Evolutionary conservation across 2,888 invertebrate species (phyloP).

Genomic region (Machimus atricapillus): DNA sequence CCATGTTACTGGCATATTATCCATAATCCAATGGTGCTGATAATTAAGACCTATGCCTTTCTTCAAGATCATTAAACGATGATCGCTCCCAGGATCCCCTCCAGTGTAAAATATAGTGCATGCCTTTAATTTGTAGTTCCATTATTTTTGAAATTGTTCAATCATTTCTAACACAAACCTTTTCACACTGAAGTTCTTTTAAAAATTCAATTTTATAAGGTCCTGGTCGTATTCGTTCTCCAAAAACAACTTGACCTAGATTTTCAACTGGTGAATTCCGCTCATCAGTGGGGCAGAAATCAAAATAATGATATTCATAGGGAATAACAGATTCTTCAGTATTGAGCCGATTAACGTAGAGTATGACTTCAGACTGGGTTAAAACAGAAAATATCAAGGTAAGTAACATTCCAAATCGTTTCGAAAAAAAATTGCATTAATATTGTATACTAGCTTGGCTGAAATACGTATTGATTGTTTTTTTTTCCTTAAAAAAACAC

Average conservation of each 20-base stretch:
- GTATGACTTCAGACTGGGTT: conserved; percentile 79
- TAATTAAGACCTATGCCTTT: conserved; percentile 95
- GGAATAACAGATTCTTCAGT: conserved; percentile 98
- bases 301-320: conserved; percentile 97
- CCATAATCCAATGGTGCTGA: conserved; percentile 98
- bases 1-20: conserved; percentile 99
- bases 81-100: conserved; percentile 69
- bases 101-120: conserved; percentile 77
- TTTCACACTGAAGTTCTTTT: conserved; percentile 71
- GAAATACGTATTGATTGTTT: too few relatives aligned
- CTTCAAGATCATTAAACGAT: conserved; percentile 81
- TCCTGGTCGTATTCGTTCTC: conserved; percentile 96
- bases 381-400: conserved; percentile 53
- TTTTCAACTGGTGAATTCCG: conserved; percentile 93
- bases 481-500: too few relatives aligned
- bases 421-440: too few relatives aligned
- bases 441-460: too few relatives aligned
- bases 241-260: conserved; percentile 98
- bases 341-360: conserved; percentile 96
- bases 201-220: conserved; percentile 88
- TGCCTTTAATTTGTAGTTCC: conserved; percentile 51
- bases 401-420: neutral
- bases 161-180: conserved; percentile 52
- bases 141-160: neutral
- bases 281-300: conserved; percentile 85